Evolutionary conservation across 1,140 invertebrate genomes (phyloP).

Genomic region (Anthonomus grandis): DNA sequence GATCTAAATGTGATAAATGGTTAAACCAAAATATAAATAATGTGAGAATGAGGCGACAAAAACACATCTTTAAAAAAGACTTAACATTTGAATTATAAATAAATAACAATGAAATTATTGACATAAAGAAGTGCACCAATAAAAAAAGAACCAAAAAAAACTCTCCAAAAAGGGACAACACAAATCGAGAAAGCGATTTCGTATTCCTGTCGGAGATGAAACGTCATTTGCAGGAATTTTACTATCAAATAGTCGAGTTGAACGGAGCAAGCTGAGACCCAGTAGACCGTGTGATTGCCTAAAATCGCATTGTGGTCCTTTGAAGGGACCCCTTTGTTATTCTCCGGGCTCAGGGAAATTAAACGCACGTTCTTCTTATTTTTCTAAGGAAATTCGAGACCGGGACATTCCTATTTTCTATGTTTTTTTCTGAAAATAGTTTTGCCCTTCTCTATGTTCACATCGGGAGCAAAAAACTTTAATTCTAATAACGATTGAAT

Average conservation of each 20-base stretch:
- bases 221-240: conserved; percentile 48
- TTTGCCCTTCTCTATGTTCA: not conserved
- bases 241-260: conserved; percentile 45
- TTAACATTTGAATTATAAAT: too few relatives aligned
- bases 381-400: conserved; percentile 14
- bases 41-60: too few relatives aligned
- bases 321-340: conserved; percentile 23
- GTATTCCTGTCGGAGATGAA: conserved; percentile 23
- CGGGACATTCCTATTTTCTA: too few relatives aligned
- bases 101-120: too few relatives aligned
- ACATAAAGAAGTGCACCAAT: too few relatives aligned
- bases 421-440: too few relatives aligned
- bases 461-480: not conserved
- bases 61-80: too few relatives aligned
- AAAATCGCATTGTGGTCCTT: conserved; percentile 41
- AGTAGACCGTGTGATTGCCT: conserved; percentile 45
- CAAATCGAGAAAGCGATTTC: conserved; percentile 17
- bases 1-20: too few relatives aligned
- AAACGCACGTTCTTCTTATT: conserved; percentile 17
- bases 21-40: too few relatives aligned
- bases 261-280: conserved; percentile 31
- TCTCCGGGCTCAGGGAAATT: conserved; percentile 16
- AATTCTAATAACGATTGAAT: too few relatives aligned
- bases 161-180: too few relatives aligned
- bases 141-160: too few relatives aligned